A percentile compares a stretch with the other conserved stretches of the same genome.
These are phyloP conservation scores for Apis dorsata DNA, from an alignment of 1,140 invertebrate species.

Conservation along the genomic window DNA sequence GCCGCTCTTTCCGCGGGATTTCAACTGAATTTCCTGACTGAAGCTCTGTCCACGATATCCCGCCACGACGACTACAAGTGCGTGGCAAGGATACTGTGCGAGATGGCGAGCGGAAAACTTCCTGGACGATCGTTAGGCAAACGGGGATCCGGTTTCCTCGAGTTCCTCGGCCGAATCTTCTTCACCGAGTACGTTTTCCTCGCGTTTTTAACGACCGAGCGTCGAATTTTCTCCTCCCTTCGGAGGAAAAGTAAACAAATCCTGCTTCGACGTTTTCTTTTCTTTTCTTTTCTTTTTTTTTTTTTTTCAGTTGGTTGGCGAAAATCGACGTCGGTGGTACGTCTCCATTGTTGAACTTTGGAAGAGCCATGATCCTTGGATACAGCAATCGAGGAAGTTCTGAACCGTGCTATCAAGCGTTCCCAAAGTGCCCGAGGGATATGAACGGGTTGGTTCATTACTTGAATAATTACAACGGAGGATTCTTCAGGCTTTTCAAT, in stretches of 20 bases:
- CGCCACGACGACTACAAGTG: slow-evolving; percentile 88
- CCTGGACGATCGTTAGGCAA: slow-evolving; percentile 73
- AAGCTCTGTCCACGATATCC: slow-evolving; percentile 86
- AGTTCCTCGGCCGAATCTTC: slow-evolving; percentile 81
- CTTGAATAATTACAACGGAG: slow-evolving; percentile 92
- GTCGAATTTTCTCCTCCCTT: no score
- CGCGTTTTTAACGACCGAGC: no score
- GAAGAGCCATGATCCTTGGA: slow-evolving; percentile 86
- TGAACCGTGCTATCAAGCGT: slow-evolving; percentile 83
- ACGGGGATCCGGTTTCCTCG: slow-evolving; percentile 53
- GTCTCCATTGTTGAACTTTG: slow-evolving; percentile 86
- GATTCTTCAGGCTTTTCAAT: slow-evolving; percentile 90
- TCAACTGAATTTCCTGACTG: slow-evolving; percentile 72
- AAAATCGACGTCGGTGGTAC: slow-evolving; percentile 73
- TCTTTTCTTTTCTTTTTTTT: background rate
- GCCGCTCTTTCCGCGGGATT: slow-evolving; percentile 32
- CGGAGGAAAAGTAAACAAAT: no score
- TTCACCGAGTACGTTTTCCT: slow-evolving; percentile 82
- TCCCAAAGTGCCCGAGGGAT: slow-evolving; percentile 87
- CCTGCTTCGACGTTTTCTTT: no score
- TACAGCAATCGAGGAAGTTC: slow-evolving; percentile 84
- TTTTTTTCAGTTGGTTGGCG: slow-evolving; percentile 45
- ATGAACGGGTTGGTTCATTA: slow-evolving; percentile 87
- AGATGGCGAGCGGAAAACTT: slow-evolving; percentile 84
- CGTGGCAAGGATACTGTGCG: slow-evolving; percentile 88